Conservation (phyloP, 2,888 invertebrate species). For the Spatulosminthurus flaviceps region DNA sequence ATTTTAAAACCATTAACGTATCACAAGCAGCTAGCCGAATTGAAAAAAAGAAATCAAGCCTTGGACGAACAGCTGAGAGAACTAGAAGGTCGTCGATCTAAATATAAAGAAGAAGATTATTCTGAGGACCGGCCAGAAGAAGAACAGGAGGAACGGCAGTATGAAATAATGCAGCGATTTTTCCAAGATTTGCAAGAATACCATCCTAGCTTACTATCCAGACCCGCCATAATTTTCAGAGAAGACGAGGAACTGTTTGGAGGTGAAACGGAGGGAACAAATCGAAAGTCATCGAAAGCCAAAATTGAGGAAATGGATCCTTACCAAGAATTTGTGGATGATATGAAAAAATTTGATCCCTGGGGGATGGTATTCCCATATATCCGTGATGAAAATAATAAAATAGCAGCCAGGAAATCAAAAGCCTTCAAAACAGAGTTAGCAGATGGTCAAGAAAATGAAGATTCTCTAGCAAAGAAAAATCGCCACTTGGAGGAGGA, state of each 20-base stretch:
- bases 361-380: slow-evolving; percentile 46
- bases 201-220: slow-evolving; percentile 21
- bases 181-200: slow-evolving; percentile 31
- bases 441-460: neutral
- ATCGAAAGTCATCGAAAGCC: neutral
- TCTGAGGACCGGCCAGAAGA: neutral
- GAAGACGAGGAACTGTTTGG: slow-evolving; percentile 22
- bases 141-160: neutral
- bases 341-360: slow-evolving; percentile 47
- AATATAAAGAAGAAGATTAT: neutral
- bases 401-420: slow-evolving; percentile 8
- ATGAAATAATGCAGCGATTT: slow-evolving; percentile 37
- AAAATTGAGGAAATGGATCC: neutral
- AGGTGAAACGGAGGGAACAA: slow-evolving; percentile 4
- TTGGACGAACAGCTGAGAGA: neutral
- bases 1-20: neutral
- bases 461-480: neutral
- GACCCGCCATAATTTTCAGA: neutral
- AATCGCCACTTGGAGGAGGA: neutral
- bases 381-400: neutral
- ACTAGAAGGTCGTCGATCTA: neutral
- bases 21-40: neutral
- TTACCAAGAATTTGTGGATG: slow-evolving; percentile 18
- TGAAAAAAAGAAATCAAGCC: neutral
- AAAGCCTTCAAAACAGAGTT: neutral